A percentile compares a stretch with the other conserved stretches of the same genome.
These are phyloP conservation scores for Tenthredo amoena DNA, from an alignment of 2,888 invertebrate species.

Conservation along the genomic window DNA sequence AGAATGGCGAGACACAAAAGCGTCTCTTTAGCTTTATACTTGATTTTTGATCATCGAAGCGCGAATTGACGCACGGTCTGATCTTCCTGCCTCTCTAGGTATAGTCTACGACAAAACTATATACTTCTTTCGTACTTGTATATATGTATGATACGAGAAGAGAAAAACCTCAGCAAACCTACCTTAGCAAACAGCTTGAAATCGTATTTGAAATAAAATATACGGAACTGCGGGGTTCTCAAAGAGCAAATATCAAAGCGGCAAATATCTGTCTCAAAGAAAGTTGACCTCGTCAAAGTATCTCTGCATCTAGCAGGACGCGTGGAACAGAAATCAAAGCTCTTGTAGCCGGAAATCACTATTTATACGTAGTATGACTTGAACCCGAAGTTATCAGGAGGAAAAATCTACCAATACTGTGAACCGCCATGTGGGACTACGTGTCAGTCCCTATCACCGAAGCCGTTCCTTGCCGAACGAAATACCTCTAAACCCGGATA, in stretches of 20 bases:
- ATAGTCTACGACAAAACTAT: constrained; percentile 11
- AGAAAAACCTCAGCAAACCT: neutral
- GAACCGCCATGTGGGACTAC: neutral
- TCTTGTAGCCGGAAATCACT: constrained; percentile 28
- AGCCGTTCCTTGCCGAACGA: neutral
- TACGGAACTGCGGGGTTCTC: neutral
- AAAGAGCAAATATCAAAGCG: neutral
- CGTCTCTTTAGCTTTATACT: constrained; percentile 58
- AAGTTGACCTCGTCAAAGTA: neutral
- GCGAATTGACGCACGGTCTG: constrained; percentile 48
- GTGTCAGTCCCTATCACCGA: neutral
- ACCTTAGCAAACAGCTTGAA: neutral
- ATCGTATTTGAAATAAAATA: neutral
- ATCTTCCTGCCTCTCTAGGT: constrained; percentile 7
- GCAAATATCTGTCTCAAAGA: neutral
- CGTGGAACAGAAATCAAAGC: neutral
- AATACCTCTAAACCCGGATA: constrained; percentile 9
- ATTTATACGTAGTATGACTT: constrained; percentile 22
- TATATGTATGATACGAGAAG: neutral
- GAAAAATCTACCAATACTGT: neutral
- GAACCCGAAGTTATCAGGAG: neutral
- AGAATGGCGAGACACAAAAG: constrained; percentile 62
- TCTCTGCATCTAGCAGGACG: neutral
- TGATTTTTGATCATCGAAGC: constrained; percentile 63
- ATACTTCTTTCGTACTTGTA: neutral